These are phyloP conservation scores for Toxotes jaculatrix DNA, from an alignment of 2,113 vertebrate species.

Conservation along the genomic window DNA sequence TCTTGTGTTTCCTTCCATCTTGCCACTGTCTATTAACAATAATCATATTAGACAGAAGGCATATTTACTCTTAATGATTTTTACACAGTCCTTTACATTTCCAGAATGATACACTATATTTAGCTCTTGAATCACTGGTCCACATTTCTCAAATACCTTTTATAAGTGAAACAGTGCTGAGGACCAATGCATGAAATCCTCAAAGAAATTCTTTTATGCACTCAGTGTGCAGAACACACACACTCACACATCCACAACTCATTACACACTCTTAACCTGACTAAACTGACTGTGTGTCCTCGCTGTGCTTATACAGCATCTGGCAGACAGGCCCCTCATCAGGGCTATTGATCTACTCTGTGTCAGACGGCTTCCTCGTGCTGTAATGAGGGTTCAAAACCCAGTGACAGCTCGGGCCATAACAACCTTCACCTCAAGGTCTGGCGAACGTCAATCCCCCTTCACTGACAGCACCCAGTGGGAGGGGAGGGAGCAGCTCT, in stretches of 20 bases:
- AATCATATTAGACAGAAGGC: neutral
- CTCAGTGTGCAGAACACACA: conserved; percentile 8
- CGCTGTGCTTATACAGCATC: conserved; percentile 10
- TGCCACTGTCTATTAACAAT: neutral
- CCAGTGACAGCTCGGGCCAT: neutral
- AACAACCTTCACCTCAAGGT: conserved; percentile 48
- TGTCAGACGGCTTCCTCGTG: no score
- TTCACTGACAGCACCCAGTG: conserved; percentile 16
- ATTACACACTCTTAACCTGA: neutral
- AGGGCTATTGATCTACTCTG: conserved; percentile 25
- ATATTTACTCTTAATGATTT: neutral
- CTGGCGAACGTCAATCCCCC: conserved; percentile 12
- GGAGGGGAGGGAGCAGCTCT: neutral
- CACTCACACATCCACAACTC: neutral
- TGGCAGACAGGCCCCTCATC: conserved; percentile 13
- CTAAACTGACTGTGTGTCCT: neutral
- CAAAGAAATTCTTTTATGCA: conserved; percentile 20
- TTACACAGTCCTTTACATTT: neutral
- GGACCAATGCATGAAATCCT: conserved; percentile 32
- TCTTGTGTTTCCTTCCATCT: no score
- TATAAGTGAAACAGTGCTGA: conserved; percentile 27
- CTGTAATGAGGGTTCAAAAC: neutral
- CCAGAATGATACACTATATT: conserved; percentile 10
- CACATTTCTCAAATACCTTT: conserved; percentile 33
- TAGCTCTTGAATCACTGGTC: conserved; percentile 13